A percentile compares a stretch with the other conserved stretches of the same genome.
These are phyloP conservation scores for Micromys minutus DNA, from an alignment of 2,113 vertebrate genomes.

Conservation along the genomic window DNA sequence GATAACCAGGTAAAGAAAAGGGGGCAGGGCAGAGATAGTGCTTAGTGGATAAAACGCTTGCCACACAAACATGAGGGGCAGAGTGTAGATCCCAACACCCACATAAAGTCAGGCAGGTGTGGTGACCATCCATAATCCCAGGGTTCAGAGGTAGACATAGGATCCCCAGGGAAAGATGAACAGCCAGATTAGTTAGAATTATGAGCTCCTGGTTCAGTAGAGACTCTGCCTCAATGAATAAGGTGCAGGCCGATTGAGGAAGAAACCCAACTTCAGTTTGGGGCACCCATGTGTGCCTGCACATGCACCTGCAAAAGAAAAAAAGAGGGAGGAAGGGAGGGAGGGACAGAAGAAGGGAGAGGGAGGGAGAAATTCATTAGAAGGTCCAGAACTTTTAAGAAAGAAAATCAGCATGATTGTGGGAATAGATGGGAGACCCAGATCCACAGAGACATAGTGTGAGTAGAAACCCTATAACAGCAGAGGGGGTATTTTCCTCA, in stretches of 20 bases:
- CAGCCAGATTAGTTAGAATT: background rate
- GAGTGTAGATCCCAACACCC: background rate
- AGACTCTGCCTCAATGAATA: background rate
- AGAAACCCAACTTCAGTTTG: background rate
- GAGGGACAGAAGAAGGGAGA: background rate
- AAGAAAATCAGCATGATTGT: background rate
- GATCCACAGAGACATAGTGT: background rate
- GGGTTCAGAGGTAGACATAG: background rate
- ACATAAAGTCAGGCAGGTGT: background rate
- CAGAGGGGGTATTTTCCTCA: background rate
- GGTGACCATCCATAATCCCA: background rate
- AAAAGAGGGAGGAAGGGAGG: accelerated
- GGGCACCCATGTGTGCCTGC: background rate
- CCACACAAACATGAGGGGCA: background rate
- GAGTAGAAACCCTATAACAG: background rate
- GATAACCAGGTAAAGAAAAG: background rate
- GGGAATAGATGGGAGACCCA: background rate
- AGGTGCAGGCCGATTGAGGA: background rate
- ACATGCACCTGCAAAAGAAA: background rate
- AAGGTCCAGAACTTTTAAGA: background rate
- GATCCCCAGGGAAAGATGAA: background rate
- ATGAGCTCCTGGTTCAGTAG: background rate
- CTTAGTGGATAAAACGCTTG: background rate
- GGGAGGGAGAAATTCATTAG: background rate
- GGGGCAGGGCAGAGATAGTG: background rate